A percentile compares a stretch with the other conserved stretches of the same genome.
phyloP scores from a whole-genome alignment of 2,797 vertebrate genomes.

The Microctenopoma steveboyesi region DNA sequence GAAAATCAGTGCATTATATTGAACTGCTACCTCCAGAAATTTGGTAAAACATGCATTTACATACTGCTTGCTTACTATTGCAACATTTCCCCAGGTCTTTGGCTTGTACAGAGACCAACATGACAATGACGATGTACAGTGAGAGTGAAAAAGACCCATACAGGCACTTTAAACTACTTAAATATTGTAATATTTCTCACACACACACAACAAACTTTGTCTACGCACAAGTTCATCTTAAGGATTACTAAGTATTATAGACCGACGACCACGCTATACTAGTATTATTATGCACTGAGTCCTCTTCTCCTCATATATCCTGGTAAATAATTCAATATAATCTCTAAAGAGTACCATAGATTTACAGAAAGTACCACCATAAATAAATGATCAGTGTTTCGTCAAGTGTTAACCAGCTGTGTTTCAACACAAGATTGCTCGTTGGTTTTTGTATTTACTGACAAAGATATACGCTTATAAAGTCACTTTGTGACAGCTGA shows the following conservation, averaged over 20 bases:
- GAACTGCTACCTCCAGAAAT: constrained; percentile 49
- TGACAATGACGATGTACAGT: constrained; percentile 7
- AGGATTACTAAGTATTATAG: constrained; percentile 48
- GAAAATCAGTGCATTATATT: constrained; percentile 71
- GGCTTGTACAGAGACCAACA: constrained; percentile 54
- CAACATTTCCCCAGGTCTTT: constrained; percentile 71
- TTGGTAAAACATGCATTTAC: constrained; percentile 65
- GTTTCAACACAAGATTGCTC: background rate
- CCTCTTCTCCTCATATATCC: constrained; percentile 27
- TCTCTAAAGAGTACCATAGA: constrained; percentile 24
- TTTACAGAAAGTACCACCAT: constrained; percentile 33
- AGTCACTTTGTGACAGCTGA: constrained; percentile 29
- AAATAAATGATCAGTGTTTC: constrained; percentile 27
- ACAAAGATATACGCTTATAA: constrained; percentile 30
- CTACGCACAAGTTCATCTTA: constrained; percentile 42
- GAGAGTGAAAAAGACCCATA: constrained; percentile 51
- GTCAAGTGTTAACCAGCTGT: constrained; percentile 17
- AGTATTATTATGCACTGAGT: constrained; percentile 33
- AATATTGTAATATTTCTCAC: constrained; percentile 48
- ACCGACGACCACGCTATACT: constrained; percentile 40
- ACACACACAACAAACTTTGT: constrained; percentile 38
- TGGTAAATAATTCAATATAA: constrained; percentile 33
- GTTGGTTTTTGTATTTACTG: background rate
- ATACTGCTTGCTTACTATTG: constrained; percentile 55
- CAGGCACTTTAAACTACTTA: constrained; percentile 79